Percentiles rank a stretch among this genome's conserved stretches.
phyloP scores from a whole-genome alignment of 2,113 vertebrate genomes.

The Hemiprocne comata region DNA sequence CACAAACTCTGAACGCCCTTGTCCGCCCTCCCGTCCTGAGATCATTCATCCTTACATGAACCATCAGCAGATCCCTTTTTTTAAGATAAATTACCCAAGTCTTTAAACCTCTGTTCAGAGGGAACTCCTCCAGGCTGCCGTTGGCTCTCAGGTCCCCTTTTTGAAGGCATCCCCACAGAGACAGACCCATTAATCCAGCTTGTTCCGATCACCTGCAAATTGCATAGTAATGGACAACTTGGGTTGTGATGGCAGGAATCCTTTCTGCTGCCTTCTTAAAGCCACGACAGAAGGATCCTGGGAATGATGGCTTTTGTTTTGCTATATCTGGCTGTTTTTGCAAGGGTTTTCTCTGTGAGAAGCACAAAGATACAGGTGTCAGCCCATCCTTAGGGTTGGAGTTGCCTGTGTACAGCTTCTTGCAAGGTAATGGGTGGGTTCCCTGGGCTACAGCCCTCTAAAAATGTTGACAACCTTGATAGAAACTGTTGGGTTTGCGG shows the following conservation, averaged over 20 bases:
- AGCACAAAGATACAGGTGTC: neutral
- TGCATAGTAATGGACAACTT: neutral
- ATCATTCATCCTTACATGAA: neutral
- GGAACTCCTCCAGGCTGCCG: neutral
- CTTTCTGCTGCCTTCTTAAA: neutral
- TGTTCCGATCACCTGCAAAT: neutral
- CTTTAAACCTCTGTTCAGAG: neutral
- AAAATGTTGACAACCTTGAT: neutral
- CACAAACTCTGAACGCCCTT: neutral
- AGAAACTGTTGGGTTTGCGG: neutral
- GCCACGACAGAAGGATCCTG: neutral
- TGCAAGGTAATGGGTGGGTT: neutral
- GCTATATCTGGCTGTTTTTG: neutral
- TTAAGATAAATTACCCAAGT: neutral
- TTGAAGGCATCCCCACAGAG: neutral
- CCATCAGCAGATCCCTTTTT: neutral
- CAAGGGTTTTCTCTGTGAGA: neutral
- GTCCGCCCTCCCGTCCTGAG: neutral
- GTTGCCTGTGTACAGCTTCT: too few species aligned
- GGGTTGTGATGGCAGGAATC: neutral
- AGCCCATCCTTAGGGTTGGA: neutral
- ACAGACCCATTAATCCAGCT: neutral
- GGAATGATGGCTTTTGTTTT: neutral
- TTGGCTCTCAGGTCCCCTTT: neutral
- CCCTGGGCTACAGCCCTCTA: neutral